Conservation (phyloP, 2,113 vertebrate species). For the Nycticebus coucang region DNA sequence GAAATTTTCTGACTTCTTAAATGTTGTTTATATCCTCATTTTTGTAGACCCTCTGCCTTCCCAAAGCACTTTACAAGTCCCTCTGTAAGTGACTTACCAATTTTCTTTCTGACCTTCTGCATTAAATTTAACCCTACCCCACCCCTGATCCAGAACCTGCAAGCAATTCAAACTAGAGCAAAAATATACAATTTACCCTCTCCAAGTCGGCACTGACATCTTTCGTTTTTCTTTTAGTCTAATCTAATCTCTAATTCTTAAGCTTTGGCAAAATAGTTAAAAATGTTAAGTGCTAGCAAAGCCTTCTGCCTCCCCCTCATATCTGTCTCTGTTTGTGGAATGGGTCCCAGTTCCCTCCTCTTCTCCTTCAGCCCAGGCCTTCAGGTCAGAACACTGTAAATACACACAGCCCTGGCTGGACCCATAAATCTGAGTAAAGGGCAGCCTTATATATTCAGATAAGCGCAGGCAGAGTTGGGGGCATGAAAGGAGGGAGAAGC, state of each 20-base stretch:
- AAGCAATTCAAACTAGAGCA: conserved; percentile 37
- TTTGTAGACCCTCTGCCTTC: conserved; percentile 56
- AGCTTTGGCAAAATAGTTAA: conserved; percentile 87
- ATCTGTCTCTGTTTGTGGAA: conserved; percentile 90
- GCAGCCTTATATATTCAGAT: conserved; percentile 90
- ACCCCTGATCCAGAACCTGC: conserved; percentile 30
- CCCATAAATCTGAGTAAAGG: conserved; percentile 94
- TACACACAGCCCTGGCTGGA: conserved; percentile 91
- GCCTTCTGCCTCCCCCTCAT: conserved; percentile 85
- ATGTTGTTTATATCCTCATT: conserved; percentile 75
- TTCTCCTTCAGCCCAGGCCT: conserved; percentile 89
- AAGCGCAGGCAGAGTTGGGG: conserved; percentile 65
- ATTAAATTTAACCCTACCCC: conserved; percentile 52
- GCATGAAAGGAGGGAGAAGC: conserved; percentile 17
- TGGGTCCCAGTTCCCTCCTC: conserved; percentile 87
- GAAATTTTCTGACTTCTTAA: conserved; percentile 74
- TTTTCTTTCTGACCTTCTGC: conserved; percentile 59
- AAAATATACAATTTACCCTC: conserved; percentile 41
- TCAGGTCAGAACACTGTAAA: conserved; percentile 99
- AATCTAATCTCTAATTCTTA: conserved; percentile 87
- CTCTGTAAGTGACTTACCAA: conserved; percentile 64
- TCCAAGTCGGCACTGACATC: conserved; percentile 45
- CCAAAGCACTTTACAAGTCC: conserved; percentile 76
- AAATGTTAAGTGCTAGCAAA: conserved; percentile 88
- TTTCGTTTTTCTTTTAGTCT: conserved; percentile 82